A percentile compares a stretch with the other conserved stretches of the same genome.
phyloP scores from a whole-genome alignment of 2,113 vertebrate genomes.

The Nothoprocta pentlandii region DNA sequence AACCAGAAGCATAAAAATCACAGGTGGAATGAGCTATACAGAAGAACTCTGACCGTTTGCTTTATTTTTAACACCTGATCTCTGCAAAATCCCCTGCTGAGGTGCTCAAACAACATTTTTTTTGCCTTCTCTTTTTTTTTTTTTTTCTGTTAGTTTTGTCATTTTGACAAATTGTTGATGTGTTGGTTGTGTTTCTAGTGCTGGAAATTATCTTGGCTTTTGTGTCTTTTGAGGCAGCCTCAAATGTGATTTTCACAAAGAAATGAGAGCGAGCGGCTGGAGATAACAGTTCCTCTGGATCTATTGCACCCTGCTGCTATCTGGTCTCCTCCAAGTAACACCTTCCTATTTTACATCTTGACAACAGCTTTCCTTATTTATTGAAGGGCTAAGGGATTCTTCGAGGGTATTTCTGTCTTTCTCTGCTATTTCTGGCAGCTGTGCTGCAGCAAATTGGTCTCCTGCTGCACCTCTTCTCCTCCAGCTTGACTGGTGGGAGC shows the following conservation, averaged over 20 bases:
- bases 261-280: background rate
- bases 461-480: conserved; percentile 17
- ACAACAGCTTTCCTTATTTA: conserved; percentile 13
- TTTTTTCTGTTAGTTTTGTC: background rate
- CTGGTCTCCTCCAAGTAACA: background rate
- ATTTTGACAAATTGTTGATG: background rate
- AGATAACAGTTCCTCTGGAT: background rate
- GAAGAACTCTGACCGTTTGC: background rate
- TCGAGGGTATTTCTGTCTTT: conserved; percentile 1
- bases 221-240: background rate
- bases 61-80: conserved; percentile 17
- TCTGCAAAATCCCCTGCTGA: background rate
- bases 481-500: background rate
- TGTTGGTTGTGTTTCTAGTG: background rate
- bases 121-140: background rate
- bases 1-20: background rate
- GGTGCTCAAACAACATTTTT: background rate
- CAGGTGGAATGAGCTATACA: background rate
- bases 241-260: background rate
- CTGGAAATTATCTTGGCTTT: background rate
- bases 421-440: background rate
- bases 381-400: background rate
- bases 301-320: background rate
- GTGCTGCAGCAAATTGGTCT: background rate
- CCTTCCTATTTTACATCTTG: background rate